phyloP scores from a whole-genome alignment of 92 coral and sea anemone genomes.

The Virgularia gustaviana region DNA sequence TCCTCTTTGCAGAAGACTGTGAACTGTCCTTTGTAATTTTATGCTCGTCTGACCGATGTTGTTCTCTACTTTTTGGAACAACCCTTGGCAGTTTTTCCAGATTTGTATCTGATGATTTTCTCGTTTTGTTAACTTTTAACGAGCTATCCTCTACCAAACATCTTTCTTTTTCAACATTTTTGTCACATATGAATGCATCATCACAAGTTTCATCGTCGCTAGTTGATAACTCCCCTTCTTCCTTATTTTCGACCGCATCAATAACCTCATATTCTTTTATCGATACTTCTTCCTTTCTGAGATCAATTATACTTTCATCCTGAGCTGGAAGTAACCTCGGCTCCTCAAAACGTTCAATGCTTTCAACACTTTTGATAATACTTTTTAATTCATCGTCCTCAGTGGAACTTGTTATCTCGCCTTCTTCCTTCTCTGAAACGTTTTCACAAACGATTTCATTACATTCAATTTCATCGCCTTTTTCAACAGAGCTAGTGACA shows the following conservation, averaged over 20 bases:
- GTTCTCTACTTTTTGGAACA: no score
- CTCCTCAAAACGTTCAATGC: no score
- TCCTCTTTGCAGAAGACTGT: no score
- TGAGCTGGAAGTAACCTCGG: no score
- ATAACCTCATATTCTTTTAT: not conserved
- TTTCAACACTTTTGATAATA: not conserved
- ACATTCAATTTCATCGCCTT: not conserved
- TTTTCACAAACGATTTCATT: not conserved
- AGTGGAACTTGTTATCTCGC: not conserved
- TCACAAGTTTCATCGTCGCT: constrained; percentile 54
- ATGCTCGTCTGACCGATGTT: no score
- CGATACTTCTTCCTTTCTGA: not conserved
- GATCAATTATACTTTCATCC: no score
- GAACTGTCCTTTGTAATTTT: no score
- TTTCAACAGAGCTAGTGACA: not conserved
- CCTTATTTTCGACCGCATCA: constrained; percentile 10
- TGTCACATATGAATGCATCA: not conserved
- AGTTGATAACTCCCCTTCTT: constrained; percentile 75
- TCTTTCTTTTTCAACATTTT: no score
- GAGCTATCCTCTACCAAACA: no score
- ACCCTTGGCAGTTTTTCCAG: no score
- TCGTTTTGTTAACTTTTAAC: no score
- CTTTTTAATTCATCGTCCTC: not conserved
- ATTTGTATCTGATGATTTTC: no score
- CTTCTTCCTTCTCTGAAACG: constrained; percentile 8